Conservation (phyloP, 92 coral and sea anemone species). For the Pocillopora grandis region DNA sequence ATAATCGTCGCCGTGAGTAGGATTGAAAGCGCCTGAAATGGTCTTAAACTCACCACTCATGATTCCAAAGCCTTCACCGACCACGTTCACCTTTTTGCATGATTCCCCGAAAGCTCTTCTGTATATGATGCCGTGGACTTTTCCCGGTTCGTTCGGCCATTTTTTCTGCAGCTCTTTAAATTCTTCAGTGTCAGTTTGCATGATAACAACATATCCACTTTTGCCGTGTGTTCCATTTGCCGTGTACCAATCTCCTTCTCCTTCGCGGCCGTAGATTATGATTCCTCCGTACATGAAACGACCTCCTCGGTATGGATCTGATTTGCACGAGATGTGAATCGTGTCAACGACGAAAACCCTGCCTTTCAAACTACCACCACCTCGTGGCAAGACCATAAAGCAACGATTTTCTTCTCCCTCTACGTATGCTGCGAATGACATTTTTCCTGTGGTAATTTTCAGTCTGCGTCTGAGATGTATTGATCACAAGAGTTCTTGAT, state of each 20-base stretch:
- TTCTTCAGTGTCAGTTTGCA: constrained; percentile 28
- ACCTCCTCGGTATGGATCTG: constrained; percentile 26
- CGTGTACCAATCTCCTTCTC: constrained; percentile 47
- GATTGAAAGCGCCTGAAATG: background rate
- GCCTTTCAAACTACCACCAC: too few relatives aligned
- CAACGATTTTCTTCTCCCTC: too few relatives aligned
- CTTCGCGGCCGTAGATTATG: constrained; percentile 41
- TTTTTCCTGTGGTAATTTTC: too few relatives aligned
- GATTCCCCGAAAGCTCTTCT: background rate
- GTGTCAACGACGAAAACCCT: background rate
- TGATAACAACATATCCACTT: constrained; percentile 48
- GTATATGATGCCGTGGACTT: constrained; percentile 21
- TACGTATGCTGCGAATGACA: too few relatives aligned
- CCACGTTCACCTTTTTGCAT: background rate
- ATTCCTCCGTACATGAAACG: constrained; percentile 45
- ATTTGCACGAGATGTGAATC: constrained; percentile 48
- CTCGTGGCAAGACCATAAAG: too few relatives aligned
- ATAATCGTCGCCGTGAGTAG: background rate
- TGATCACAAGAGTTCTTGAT: too few relatives aligned
- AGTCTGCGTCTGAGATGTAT: too few relatives aligned
- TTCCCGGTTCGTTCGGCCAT: constrained; percentile 34
- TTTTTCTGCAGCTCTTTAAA: constrained; percentile 8
- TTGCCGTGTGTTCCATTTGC: constrained; percentile 51
- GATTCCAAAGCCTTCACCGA: background rate
- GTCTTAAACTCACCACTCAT: background rate